Base-by-base conservation (phyloP, 2,113 vertebrate species). In the Ellobius talpinus region DNA sequence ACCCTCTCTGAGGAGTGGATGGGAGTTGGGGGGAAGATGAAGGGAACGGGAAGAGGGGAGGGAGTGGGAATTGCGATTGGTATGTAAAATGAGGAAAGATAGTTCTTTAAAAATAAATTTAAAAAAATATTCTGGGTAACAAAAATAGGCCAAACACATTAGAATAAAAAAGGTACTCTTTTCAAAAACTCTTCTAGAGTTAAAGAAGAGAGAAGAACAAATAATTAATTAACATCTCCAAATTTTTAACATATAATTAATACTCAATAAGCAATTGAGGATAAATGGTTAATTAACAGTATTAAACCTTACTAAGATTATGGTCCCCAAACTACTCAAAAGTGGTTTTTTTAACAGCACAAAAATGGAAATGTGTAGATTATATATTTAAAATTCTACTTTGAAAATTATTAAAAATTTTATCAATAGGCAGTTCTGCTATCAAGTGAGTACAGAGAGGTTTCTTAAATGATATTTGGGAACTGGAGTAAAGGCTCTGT, bases 401-500 rank as follows among this genome's bases (percentile, higher is more conserved):
- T 97, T 66, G 79, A 2, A 45, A 97, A 72, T 90, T 42, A 74
- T 26, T 17, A 92, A 93, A 97, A 89, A 23, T 73, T 58, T 96
- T 95, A 24, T 94, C 93, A 96, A 77, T 61, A 95, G 87, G 5
- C 96, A 33, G 90, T 95, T 91, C 84, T 84, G 68, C 70, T 95
- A 66, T 42, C 50, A 97, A 92, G 16, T 91, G 89, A 95, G 14
- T 50, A 70, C 73, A 2, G 1, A 70, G 52, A 68, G 66, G 47
- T 39, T 68, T 81, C 13, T 92, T 97, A 96, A 98, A 87, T 47
- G 77, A 91, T 73, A 94, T 36, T 76, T 63, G 87, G 52, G 6
- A 58, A 82, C n/a, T 39, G 36, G 21, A 61, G 6, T 23, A 82
- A 39, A 39, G 52, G 7, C 5, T 82, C 52, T 61, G 78, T 21